A percentile compares a stretch with the other conserved stretches of the same genome.
Conservation (phyloP, 2,797 vertebrate species). For the Apogon talboti region DNA sequence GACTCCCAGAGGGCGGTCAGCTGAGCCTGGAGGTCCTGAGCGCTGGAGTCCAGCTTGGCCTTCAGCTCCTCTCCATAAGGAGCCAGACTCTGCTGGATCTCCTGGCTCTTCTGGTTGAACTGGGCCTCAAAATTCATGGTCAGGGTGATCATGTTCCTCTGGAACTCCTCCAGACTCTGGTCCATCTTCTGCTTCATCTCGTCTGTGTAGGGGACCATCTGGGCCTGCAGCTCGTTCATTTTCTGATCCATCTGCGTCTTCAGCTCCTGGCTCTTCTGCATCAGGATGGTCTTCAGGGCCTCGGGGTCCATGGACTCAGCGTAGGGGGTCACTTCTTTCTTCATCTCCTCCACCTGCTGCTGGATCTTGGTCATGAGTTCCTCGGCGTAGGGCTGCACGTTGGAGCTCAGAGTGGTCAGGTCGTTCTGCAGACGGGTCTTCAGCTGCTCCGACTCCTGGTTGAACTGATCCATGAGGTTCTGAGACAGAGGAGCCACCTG, state of each 20-base stretch:
- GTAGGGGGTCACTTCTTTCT: slow-evolving; percentile 55
- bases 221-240: slow-evolving; percentile 64
- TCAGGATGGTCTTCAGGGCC: slow-evolving; percentile 65
- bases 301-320: slow-evolving; percentile 62
- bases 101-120: slow-evolving; percentile 66
- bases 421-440: slow-evolving; percentile 68
- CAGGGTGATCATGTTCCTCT: slow-evolving; percentile 66
- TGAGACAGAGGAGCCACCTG: slow-evolving; percentile 64
- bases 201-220: slow-evolving; percentile 74
- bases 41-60: slow-evolving; percentile 58
- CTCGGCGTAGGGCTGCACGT: slow-evolving; percentile 58
- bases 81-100: slow-evolving; percentile 74
- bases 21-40: slow-evolving; percentile 66
- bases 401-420: slow-evolving; percentile 37
- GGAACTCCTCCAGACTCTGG: slow-evolving; percentile 75
- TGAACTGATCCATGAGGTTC: slow-evolving; percentile 60
- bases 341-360: slow-evolving; percentile 70
- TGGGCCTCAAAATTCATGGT: slow-evolving; percentile 66
- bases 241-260: slow-evolving; percentile 65
- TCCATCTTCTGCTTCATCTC: slow-evolving; percentile 79
- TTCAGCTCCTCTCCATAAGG: slow-evolving; percentile 73
- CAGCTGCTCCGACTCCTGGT: slow-evolving; percentile 72
- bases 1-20: slow-evolving; percentile 68
- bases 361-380: slow-evolving; percentile 61
- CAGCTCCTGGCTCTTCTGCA: slow-evolving; percentile 74